These are phyloP conservation scores for Sialia sialis DNA, from an alignment of 2,113 vertebrate species.

Conservation along the genomic window DNA sequence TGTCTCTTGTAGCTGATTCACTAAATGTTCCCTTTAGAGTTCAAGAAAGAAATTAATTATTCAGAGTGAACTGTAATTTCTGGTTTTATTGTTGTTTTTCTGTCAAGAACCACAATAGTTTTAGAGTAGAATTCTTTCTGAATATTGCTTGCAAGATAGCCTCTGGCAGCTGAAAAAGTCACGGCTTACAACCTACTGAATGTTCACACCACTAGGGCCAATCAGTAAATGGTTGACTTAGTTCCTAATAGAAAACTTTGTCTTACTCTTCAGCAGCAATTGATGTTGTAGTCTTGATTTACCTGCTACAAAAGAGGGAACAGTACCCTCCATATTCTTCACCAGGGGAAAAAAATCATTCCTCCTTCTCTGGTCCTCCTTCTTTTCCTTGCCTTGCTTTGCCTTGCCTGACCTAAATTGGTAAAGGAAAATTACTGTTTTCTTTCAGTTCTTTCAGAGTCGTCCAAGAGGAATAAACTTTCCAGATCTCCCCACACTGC, in stretches of 20 bases:
- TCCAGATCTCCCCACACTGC: conserved; percentile 7
- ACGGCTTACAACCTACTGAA: neutral
- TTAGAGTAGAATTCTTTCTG: neutral
- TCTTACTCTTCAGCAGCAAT: neutral
- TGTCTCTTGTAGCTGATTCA: neutral
- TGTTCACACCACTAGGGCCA: neutral
- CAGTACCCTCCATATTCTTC: neutral
- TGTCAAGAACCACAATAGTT: neutral
- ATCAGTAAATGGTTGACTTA: neutral
- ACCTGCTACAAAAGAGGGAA: neutral
- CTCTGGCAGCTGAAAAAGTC: neutral
- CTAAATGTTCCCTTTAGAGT: neutral
- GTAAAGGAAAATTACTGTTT: neutral
- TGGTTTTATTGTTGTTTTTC: neutral
- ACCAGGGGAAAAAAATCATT: neutral
- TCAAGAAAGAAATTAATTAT: neutral
- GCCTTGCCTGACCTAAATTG: neutral
- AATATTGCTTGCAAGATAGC: neutral
- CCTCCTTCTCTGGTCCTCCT: neutral
- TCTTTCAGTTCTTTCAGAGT: neutral
- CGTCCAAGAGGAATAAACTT: conserved; percentile 5
- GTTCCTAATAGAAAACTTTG: neutral
- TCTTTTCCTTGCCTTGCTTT: neutral
- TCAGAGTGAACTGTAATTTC: neutral
- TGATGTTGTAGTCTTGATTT: neutral